These are phyloP conservation scores for Catagonus wagneri DNA, from an alignment of 2,113 vertebrate genomes.

Conservation along the genomic window DNA sequence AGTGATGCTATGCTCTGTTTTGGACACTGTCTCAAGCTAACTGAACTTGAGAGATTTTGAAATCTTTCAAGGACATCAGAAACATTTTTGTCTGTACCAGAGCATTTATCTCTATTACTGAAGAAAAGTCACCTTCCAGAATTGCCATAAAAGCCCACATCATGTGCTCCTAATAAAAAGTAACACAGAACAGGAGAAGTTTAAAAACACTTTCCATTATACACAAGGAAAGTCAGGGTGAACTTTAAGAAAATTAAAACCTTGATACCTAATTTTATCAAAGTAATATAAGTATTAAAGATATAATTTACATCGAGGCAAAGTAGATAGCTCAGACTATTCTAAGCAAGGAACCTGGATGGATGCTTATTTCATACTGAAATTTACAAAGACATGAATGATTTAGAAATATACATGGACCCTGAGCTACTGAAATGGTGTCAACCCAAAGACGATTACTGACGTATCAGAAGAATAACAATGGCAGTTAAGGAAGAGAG, in stretches of 20 bases:
- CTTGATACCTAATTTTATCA: conserved; percentile 42
- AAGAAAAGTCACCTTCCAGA: conserved; percentile 74
- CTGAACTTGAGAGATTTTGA: conserved; percentile 66
- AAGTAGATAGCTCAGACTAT: not conserved
- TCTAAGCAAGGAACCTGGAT: conserved; percentile 3
- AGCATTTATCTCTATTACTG: conserved; percentile 72
- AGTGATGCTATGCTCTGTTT: conserved; percentile 54
- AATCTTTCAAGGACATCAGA: conserved; percentile 73
- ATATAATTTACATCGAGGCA: conserved; percentile 50
- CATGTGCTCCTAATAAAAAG: not conserved
- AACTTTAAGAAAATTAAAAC: conserved; percentile 61
- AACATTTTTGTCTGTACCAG: conserved; percentile 61
- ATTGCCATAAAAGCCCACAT: not conserved
- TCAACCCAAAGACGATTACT: not conserved
- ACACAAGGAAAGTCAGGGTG: conserved; percentile 38
- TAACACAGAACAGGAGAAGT: not conserved
- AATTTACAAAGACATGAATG: conserved; percentile 39
- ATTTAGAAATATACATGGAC: conserved; percentile 30
- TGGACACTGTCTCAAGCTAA: conserved; percentile 52
- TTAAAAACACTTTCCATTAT: conserved; percentile 51
- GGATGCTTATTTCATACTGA: conserved; percentile 28
- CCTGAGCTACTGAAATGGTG: not conserved
- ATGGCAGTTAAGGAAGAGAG: not conserved
- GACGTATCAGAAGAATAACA: conserved; percentile 48
- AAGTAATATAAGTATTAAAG: conserved; percentile 64